Percentiles rank a stretch among this genome's conserved stretches.
These are phyloP conservation scores for Drosophila anceps DNA, from an alignment of 2,888 invertebrate species.

Conservation along the genomic window DNA sequence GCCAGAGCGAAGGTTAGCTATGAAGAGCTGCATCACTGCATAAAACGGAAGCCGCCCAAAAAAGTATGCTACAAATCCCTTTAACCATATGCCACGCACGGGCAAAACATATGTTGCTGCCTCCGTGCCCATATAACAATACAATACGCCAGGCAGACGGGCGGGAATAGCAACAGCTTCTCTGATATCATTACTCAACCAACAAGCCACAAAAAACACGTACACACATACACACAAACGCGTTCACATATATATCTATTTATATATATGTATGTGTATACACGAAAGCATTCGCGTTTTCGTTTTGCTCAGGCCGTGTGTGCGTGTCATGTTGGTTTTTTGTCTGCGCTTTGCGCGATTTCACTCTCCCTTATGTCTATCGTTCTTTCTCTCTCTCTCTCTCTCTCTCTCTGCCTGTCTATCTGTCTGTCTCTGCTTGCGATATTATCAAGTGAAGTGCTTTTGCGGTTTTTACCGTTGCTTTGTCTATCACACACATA, in stretches of 20 bases:
- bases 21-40: constrained; percentile 18
- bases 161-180: constrained; percentile 63
- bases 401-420: constrained; percentile 2
- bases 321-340: constrained; percentile 56
- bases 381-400: background rate
- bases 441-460: constrained; percentile 81
- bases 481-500: constrained; percentile 63
- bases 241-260: background rate
- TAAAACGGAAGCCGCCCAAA: constrained; percentile 39
- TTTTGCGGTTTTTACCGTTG: constrained; percentile 69
- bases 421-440: constrained; percentile 18
- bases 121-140: constrained; percentile 44
- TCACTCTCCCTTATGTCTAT: background rate
- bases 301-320: constrained; percentile 44
- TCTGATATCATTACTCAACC: constrained; percentile 77
- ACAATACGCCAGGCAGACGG: constrained; percentile 23
- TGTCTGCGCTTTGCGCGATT: constrained; percentile 54
- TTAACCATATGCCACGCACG: constrained; percentile 44
- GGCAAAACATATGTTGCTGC: constrained; percentile 68
- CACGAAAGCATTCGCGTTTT: constrained; percentile 39
- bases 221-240: constrained; percentile 20
- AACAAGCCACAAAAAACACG: constrained; percentile 54
- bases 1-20: constrained; percentile 2
- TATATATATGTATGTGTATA: background rate
- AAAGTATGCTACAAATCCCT: constrained; percentile 56